These are phyloP conservation scores for Polia nebulosa DNA, from an alignment of 2,888 invertebrate species.

Conservation along the genomic window DNA sequence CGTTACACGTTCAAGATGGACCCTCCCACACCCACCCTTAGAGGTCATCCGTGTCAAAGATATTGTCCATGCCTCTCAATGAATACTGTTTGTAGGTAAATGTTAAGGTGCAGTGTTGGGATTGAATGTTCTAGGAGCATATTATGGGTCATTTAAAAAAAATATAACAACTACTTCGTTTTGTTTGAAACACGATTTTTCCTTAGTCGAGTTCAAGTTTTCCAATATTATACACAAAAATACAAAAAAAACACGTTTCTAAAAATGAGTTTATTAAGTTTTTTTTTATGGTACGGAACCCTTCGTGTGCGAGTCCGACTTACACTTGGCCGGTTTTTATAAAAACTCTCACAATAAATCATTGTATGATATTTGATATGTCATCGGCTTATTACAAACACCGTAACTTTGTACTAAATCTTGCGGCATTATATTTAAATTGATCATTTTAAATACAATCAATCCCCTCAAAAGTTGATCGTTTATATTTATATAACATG, in stretches of 20 bases:
- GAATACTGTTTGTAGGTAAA: conserved; percentile 64
- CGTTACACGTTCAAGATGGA: conserved; percentile 66
- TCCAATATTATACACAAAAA: no score
- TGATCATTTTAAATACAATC: background rate
- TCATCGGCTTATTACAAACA: background rate
- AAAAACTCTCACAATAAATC: conserved; percentile 26
- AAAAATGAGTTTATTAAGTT: no score
- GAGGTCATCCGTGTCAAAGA: conserved; percentile 80
- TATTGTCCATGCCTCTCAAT: conserved; percentile 77
- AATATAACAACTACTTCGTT: no score
- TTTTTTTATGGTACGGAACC: no score
- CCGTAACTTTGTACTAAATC: background rate
- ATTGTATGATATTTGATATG: conserved; percentile 5
- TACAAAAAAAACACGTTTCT: no score
- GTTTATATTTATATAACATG: background rate
- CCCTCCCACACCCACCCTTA: conserved; percentile 77
- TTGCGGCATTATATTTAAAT: background rate
- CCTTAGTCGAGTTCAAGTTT: no score
- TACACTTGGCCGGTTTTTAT: conserved; percentile 33
- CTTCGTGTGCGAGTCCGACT: no score
- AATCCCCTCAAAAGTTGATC: background rate
- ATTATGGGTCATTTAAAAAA: no score
- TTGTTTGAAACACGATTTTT: no score
- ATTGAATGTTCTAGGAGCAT: conserved; percentile 3
- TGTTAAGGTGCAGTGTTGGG: conserved; percentile 26